A percentile compares a stretch with the other conserved stretches of the same genome.
phyloP scores from a whole-genome alignment of 2,797 vertebrate genomes.

The Cynodonichthys magdalenae region DNA sequence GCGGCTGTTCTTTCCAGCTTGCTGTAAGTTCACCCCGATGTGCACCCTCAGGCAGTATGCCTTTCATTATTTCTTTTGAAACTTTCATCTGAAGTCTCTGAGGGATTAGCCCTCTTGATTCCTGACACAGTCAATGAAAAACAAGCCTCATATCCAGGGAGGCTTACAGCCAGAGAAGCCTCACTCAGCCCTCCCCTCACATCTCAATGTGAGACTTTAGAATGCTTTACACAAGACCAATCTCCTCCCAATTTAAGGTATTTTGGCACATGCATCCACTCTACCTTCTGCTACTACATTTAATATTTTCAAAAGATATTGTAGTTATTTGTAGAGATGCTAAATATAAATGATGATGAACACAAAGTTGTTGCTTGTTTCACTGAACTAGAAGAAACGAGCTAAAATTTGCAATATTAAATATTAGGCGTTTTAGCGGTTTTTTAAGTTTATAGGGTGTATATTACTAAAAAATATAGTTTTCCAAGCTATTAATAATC shows the following conservation, averaged over 20 bases:
- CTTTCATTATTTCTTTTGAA: conserved; percentile 88
- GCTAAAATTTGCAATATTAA: conserved; percentile 1
- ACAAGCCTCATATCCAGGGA: conserved; percentile 82
- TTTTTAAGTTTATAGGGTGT: background rate
- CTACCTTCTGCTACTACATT: background rate
- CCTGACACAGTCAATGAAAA: conserved; percentile 87
- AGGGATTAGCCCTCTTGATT: conserved; percentile 87
- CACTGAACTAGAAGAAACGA: background rate
- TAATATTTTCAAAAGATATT: background rate
- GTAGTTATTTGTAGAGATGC: conserved; percentile 1
- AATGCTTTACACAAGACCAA: conserved; percentile 71
- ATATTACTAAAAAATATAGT: too few species aligned
- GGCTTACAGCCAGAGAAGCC: conserved; percentile 75
- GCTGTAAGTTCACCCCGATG: conserved; percentile 82
- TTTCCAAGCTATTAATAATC: too few species aligned
- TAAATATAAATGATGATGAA: background rate
- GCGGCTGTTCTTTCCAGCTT: conserved; percentile 73
- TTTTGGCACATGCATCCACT: conserved; percentile 22
- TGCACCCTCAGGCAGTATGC: conserved; percentile 81
- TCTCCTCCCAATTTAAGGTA: conserved; percentile 34
- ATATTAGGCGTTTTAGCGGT: background rate
- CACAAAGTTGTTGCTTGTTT: background rate
- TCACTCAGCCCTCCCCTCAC: conserved; percentile 54
- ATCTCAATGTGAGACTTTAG: conserved; percentile 59
- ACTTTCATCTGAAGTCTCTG: conserved; percentile 86